These are phyloP conservation scores for Axea sp. DNA, from an alignment of 2,888 invertebrate species.

Conservation along the genomic window DNA sequence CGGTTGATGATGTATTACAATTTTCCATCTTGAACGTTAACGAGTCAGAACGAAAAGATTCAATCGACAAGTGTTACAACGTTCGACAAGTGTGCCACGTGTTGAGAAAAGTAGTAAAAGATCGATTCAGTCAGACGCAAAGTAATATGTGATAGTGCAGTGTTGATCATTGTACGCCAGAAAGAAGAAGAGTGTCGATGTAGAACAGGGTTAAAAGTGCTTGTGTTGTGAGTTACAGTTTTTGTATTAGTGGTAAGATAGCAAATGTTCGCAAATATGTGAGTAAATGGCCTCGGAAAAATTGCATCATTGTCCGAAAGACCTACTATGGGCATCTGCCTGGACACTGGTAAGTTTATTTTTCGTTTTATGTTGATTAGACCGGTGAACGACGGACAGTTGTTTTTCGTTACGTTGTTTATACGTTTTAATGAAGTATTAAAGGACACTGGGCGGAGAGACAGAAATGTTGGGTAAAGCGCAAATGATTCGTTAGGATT, in stretches of 20 bases:
- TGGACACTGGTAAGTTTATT: slow-evolving; percentile 79
- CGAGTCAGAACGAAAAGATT: too few relatives aligned
- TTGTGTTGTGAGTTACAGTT: slow-evolving; percentile 6
- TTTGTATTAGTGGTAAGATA: slow-evolving; percentile 10
- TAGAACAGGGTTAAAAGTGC: slow-evolving; percentile 6
- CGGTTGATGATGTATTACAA: slow-evolving; percentile 9
- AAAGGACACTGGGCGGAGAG: too few relatives aligned
- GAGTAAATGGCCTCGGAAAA: slow-evolving; percentile 77
- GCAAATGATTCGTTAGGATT: too few relatives aligned
- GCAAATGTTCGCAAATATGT: slow-evolving; percentile 69
- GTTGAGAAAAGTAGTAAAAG: slow-evolving; percentile 42
- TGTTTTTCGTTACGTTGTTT: too few relatives aligned
- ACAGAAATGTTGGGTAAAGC: too few relatives aligned
- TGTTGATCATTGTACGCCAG: slow-evolving; percentile 8
- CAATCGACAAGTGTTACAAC: slow-evolving; percentile 28
- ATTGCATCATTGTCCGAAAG: slow-evolving; percentile 71
- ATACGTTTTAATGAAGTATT: too few relatives aligned
- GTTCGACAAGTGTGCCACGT: slow-evolving; percentile 56
- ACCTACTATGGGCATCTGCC: slow-evolving; percentile 81
- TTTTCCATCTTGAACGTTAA: slow-evolving; percentile 7
- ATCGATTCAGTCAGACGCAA: slow-evolving; percentile 45
- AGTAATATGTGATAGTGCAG: slow-evolving; percentile 28
- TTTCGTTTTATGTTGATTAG: too few relatives aligned
- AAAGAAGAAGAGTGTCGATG: slow-evolving; percentile 16
- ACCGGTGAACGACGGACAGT: too few relatives aligned